These are phyloP conservation scores for Eristalis arbustorum DNA, from an alignment of 2,888 invertebrate genomes.

Conservation along the genomic window DNA sequence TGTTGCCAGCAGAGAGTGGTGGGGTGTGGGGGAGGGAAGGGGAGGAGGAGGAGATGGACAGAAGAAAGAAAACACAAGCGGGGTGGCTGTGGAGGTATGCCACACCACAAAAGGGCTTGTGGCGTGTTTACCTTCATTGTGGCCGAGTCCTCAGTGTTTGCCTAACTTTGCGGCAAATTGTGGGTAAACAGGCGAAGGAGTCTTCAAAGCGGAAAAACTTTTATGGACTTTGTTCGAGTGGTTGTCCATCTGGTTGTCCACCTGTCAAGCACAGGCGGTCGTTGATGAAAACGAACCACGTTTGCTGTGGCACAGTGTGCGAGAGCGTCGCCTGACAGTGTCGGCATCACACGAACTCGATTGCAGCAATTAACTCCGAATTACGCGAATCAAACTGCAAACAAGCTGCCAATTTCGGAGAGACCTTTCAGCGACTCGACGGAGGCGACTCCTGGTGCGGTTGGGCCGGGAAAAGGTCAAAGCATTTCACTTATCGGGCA, in stretches of 20 bases:
- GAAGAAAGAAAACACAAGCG: neutral
- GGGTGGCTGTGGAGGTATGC: neutral
- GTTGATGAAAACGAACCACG: too few relatives aligned
- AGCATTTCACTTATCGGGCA: slow-evolving; percentile 57
- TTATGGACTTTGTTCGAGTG: neutral
- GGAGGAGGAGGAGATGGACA: too few relatives aligned
- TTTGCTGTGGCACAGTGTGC: neutral
- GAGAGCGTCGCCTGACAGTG: neutral
- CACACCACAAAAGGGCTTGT: neutral
- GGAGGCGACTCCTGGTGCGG: neutral
- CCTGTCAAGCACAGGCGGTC: too few relatives aligned
- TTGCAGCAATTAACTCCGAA: slow-evolving; percentile 38
- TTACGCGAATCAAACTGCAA: slow-evolving; percentile 42
- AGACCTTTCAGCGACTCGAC: slow-evolving; percentile 11
- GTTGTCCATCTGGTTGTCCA: neutral
- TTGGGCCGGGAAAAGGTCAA: slow-evolving; percentile 57
- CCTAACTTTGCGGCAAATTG: slow-evolving; percentile 19
- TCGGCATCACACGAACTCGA: slow-evolving; percentile 25
- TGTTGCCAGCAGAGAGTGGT: slow-evolving; percentile 6
- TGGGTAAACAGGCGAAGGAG: slow-evolving; percentile 9
- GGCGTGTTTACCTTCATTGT: slow-evolving; percentile 25
- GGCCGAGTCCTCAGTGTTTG: slow-evolving; percentile 3
- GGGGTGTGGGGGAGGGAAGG: too few relatives aligned
- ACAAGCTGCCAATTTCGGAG: slow-evolving; percentile 52
- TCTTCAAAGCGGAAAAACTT: neutral